These are phyloP conservation scores for Pelvicachromis taeniatus DNA, from an alignment of 2,113 vertebrate species.

Conservation along the genomic window DNA sequence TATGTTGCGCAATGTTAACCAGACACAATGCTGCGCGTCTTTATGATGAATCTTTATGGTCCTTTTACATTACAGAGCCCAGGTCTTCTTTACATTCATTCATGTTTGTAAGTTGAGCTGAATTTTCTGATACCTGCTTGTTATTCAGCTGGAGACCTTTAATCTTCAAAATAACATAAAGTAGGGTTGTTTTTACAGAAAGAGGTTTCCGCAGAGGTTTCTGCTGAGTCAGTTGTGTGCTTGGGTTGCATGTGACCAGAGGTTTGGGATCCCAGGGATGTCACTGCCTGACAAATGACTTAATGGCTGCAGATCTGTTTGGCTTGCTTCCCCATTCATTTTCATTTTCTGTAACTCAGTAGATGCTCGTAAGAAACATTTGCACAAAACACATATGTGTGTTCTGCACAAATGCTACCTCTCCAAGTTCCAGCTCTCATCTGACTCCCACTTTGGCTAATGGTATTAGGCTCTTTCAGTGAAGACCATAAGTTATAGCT, in stretches of 20 bases:
- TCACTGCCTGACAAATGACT: background rate
- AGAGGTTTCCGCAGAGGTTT: background rate
- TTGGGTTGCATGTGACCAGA: background rate
- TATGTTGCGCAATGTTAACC: constrained; percentile 19
- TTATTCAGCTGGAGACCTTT: background rate
- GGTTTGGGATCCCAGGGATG: background rate
- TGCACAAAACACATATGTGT: background rate
- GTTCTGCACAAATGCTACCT: background rate
- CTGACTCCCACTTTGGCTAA: constrained; percentile 26
- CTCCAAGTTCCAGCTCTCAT: background rate
- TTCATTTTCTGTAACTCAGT: background rate
- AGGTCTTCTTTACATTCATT: background rate
- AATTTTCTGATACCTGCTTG: background rate
- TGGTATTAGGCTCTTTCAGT: constrained; percentile 5
- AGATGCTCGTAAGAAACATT: background rate
- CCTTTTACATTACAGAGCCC: background rate
- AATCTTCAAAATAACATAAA: background rate
- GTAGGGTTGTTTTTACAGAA: background rate
- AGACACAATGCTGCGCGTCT: constrained; percentile 1
- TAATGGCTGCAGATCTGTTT: background rate
- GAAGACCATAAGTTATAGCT: constrained; percentile 21
- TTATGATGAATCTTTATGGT: background rate
- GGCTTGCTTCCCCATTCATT: background rate
- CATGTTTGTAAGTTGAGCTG: background rate
- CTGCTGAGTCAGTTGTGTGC: background rate